Evolutionary conservation across 2,113 vertebrate species (phyloP), one percentile per base, ranked within the genome.

Genomic region (Pseudorasbora parva): DNA sequence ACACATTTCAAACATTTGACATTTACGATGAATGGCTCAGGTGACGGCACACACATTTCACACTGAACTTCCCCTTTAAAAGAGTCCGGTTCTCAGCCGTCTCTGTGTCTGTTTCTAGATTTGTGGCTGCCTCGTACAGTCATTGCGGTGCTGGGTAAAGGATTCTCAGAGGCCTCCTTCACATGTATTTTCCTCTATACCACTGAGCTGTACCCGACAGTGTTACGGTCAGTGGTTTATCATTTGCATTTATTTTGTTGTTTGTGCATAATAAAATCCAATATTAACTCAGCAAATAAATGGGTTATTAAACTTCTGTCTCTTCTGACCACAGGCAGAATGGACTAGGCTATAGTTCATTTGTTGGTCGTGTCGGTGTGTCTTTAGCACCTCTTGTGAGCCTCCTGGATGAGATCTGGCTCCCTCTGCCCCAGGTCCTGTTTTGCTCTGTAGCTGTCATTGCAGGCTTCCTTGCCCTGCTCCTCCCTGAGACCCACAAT

Each of bases 161-260:
- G 92, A 2, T 92, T 94, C 15, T 95, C 95, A 23, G 95, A 97
- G 89, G 95, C 93, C 5, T 88, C 96, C 4, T 97, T 97, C 90
- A 96, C 95, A 0, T 94, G 93, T 0, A 75, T 92, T 74, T 94
- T 86, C 89, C 87, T 97, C 47, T 96, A 95, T 90, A 96, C 96
- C 0, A 90, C 95, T 0, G 97, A 97, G 86, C 89, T 97, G 41
- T 97, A 93, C 82, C 96, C 96, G 8, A 97, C 96, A 0, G 92
- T 97, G 9, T 82, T 97, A 86, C 95, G 96, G 96, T 97, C 84
- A 85, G 87, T 73, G n/a, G 11, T 60, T 79, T 30, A 66, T 83
- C 4, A n/a, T 37, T 56, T 71, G 12, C 25, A 74, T n/a, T n/a
- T n/a, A 17, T 43, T 17, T 19, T 51, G 5, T 21, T 72, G n/a